Conservation (phyloP, 2,113 vertebrate genomes). For the Eublepharis macularius region DNA sequence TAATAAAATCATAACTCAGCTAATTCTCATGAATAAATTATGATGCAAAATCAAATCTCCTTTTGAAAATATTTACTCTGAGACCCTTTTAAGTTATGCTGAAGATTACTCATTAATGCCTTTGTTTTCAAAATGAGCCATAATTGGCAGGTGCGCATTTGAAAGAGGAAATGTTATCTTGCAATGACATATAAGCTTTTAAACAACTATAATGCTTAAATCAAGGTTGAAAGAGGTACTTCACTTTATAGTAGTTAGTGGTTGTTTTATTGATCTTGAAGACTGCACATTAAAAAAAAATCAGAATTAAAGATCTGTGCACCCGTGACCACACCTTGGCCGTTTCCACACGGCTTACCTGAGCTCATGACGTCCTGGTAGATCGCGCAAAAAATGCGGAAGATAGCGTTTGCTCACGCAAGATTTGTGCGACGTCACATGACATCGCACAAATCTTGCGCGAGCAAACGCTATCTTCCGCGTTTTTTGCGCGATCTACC, state of each 20-base stretch:
- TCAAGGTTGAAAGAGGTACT: neutral
- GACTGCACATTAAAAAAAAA: too few relatives aligned
- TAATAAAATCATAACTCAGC: neutral
- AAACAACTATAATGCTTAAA: neutral
- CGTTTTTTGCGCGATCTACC: too few relatives aligned
- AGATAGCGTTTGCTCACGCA: too few relatives aligned
- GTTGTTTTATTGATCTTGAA: neutral
- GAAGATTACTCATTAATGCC: neutral
- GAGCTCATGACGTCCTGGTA: too few relatives aligned
- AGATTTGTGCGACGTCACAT: too few relatives aligned
- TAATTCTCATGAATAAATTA: constrained; percentile 41
- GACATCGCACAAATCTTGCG: too few relatives aligned
- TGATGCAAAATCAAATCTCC: neutral
- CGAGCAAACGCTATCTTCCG: too few relatives aligned
- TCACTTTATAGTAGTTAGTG: neutral
- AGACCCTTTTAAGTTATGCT: constrained; percentile 22
- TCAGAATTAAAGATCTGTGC: too few relatives aligned
- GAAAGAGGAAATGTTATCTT: neutral
- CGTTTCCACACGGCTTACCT: too few relatives aligned
- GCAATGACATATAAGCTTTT: neutral
- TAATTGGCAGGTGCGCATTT: constrained; percentile 9
- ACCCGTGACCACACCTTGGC: too few relatives aligned
- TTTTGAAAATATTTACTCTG: constrained; percentile 37
- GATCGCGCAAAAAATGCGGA: too few relatives aligned
- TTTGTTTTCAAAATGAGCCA: neutral